These are phyloP conservation scores for Actinemys pallida DNA, from an alignment of 2,113 vertebrate genomes.

Conservation along the genomic window DNA sequence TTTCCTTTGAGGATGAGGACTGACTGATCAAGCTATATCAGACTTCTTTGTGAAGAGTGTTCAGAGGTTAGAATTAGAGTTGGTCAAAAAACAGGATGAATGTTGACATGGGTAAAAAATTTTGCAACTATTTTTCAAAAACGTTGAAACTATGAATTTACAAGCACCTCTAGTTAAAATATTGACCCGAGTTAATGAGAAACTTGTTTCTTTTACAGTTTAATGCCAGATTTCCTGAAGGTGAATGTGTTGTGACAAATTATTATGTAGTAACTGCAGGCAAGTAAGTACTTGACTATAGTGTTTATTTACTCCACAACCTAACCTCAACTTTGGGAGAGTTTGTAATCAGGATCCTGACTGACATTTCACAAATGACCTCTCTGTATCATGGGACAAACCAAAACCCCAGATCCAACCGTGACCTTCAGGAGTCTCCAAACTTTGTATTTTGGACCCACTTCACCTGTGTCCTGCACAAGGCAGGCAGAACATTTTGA, in stretches of 20 bases:
- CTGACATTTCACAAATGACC: not conserved
- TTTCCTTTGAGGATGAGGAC: not conserved
- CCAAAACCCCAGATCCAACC: not conserved
- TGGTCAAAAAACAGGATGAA: not conserved
- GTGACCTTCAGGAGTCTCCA: not conserved
- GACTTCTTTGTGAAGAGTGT: too few relatives aligned
- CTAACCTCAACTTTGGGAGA: not conserved
- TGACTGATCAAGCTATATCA: not conserved
- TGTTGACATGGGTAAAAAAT: not conserved
- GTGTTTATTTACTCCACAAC: not conserved
- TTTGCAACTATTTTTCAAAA: not conserved
- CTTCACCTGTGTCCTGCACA: not conserved
- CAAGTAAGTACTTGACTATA: slow-evolving; percentile 55
- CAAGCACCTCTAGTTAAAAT: not conserved
- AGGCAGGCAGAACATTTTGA: not conserved
- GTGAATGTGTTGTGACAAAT: slow-evolving; percentile 62
- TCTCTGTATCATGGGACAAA: not conserved
- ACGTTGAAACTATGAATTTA: slow-evolving; percentile 14
- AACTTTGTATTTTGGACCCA: not conserved
- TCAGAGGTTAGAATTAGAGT: not conserved
- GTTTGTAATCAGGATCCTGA: not conserved
- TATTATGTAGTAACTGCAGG: slow-evolving; percentile 43
- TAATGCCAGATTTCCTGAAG: slow-evolving; percentile 44
- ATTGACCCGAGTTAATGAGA: not conserved
- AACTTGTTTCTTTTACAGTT: slow-evolving; percentile 68